Base-by-base conservation (phyloP, 2,113 vertebrate species). In the Taxidea taxus region DNA sequence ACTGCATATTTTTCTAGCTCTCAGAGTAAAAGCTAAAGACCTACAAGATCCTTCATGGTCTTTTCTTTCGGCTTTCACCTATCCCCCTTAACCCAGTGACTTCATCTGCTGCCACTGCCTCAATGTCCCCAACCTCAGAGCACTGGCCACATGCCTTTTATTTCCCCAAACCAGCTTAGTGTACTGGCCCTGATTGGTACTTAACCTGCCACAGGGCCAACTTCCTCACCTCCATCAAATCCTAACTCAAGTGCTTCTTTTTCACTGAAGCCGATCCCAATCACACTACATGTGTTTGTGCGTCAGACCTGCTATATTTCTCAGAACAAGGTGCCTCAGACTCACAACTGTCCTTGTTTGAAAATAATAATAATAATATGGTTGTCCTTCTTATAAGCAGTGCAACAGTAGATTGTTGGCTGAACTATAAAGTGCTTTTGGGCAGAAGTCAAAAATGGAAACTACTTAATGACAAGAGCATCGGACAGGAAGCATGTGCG, bases 361-460 rank as follows among this genome's bases (percentile, higher is more conserved):
- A 94, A 54, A 7, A 88, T 42, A 60, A 37, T 37, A 68, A n/a
- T 34, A 64, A 34, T 16, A 66, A 66, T 7, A 34, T 34, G 7
- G 14, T 77, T 27, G 60, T 7, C 0, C 16, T 80, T 68, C 4
- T 29, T 27, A 78, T 23, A 29, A 44, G 0, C 47, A 97, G 84
- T 87, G 56, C 1, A 31, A 29, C 1, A 68, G 0, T 0, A n/a
- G 0, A 0, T 1, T 62, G 94, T 60, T 37, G 7, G 20, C 88
- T 47, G 27, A 68, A 94, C 91, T 7, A 31, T 7, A 87, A 75
- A 18, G 0, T 72, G 4, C 0, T 84, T 96, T 96, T 75, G 91
- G 15, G 39, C 42, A 95, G 2, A 84, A 86, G 0, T 68, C 7
- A 89, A 94, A 94, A 62, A 92, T 37, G 58, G 95, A n/a, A 66